Evolutionary conservation across 2,888 invertebrate species (phyloP).

Genomic region (Melinaea menophilus): DNA sequence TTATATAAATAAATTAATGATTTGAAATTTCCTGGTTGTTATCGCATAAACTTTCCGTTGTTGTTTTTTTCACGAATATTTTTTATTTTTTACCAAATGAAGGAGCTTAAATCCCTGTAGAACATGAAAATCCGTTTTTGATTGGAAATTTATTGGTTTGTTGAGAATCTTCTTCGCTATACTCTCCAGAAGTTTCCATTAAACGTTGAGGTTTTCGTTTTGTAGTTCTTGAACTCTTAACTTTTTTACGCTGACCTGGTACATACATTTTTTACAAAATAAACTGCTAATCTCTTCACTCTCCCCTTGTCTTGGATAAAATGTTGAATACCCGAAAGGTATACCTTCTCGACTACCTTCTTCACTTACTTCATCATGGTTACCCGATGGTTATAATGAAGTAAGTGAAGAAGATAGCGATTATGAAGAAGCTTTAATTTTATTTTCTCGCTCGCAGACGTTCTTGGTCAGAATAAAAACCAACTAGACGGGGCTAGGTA

Average conservation of each 20-base stretch:
- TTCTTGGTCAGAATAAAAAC: constrained; percentile 57
- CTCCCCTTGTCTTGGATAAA: constrained; percentile 62
- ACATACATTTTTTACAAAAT: constrained; percentile 4
- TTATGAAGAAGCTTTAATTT: constrained; percentile 38
- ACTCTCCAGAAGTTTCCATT: constrained; percentile 39
- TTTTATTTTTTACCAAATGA: constrained; percentile 53
- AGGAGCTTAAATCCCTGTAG: constrained; percentile 64
- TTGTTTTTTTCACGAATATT: constrained; percentile 44
- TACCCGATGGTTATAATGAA: constrained; percentile 11
- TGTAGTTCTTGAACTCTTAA: constrained; percentile 25
- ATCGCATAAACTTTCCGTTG: constrained; percentile 40
- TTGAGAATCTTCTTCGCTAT: constrained; percentile 40
- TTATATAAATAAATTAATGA: constrained; percentile 25
- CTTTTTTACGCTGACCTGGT: constrained; percentile 33
- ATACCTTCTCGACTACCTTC: constrained; percentile 46
- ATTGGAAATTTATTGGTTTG: constrained; percentile 58
- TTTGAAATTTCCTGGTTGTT: constrained; percentile 41
- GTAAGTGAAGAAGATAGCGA: too few species aligned
- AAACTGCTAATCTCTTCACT: background rate
- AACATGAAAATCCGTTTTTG: constrained; percentile 65
- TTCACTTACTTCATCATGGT: constrained; percentile 38
- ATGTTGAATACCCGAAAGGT: constrained; percentile 56
- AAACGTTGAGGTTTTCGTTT: constrained; percentile 46
- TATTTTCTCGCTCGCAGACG: constrained; percentile 44
- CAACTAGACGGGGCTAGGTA: constrained; percentile 68